These are phyloP conservation scores for Hydractinia symbiolongicarpus DNA, from an alignment of 30 jellyfish, hydroid and myxozoan species.

Conservation along the genomic window DNA sequence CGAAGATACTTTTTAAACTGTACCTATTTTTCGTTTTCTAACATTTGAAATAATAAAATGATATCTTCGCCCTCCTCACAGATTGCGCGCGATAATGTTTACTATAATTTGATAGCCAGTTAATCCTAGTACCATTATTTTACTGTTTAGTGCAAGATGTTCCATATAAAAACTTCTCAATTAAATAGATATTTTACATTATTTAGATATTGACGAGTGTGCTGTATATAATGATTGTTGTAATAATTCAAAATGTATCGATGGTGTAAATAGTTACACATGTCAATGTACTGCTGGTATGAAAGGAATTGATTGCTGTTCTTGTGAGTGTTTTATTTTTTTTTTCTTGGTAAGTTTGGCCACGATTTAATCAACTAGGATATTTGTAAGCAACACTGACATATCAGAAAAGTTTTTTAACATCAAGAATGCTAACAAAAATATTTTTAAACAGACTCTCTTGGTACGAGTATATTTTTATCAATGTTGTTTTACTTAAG, in stretches of 20 bases:
- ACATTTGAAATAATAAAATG: too few species aligned
- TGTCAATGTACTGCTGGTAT: constrained; percentile 32
- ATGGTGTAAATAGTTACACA: constrained; percentile 26
- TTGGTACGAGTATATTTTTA: too few species aligned
- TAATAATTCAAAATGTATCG: constrained; percentile 18
- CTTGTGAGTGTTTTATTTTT: neutral
- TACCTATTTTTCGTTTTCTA: too few species aligned
- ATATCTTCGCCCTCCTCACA: too few species aligned
- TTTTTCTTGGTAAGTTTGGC: neutral
- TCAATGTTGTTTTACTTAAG: too few species aligned
- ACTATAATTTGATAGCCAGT: too few species aligned
- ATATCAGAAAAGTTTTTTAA: too few species aligned
- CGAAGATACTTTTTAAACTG: too few species aligned
- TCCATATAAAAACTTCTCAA: neutral
- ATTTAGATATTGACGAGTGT: constrained; percentile 45
- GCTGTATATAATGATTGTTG: constrained; percentile 15
- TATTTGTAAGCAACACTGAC: neutral
- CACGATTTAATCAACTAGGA: neutral
- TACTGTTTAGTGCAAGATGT: neutral
- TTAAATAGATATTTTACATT: neutral
- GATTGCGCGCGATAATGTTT: too few species aligned
- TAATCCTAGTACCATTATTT: too few species aligned
- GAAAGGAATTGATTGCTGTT: constrained; percentile 48
- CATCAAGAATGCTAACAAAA: too few species aligned
- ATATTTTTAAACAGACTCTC: too few species aligned